Evolutionary conservation across 1,140 invertebrate species (phyloP), one percentile per base, ranked within the genome.

Genomic region (Lerema accius): DNA sequence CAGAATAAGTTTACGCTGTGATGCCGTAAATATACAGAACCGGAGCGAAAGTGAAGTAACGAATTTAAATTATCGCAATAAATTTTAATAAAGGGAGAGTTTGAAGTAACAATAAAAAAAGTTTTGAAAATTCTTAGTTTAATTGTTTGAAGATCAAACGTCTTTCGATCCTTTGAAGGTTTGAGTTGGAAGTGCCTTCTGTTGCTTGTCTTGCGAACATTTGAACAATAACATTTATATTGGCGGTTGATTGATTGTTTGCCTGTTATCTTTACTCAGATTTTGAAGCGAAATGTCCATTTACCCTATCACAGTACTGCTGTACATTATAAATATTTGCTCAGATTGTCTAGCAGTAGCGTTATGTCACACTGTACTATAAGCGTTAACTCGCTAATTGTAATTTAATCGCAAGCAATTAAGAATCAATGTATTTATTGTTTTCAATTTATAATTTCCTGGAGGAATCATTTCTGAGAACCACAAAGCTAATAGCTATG

Each of bases 341-440:
- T n/a, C n/a, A n/a, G n/a, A n/a, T n/a, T n/a, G n/a, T n/a, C n/a
- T n/a, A n/a, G n/a, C n/a, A n/a, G 19, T 23, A 48, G 45, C 23
- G n/a, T 49, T 14, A 32, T 49, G 14, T 28, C 5, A 23, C 5
- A 5, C 5, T 5, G 19, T 11, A 15, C 1, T 5, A 28, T 23
- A n/a, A 16, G 26, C 28, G 26, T 13, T 26, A 49, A 14, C 3
- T 26, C 46, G 26, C 46, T 49, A 49, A 49, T 49, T 49, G 28
- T 26, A 49, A 10, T 49, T 49, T 49, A 32, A 49, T 49, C 26
- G 46, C 26, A 6, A 16, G 13, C 26, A 35, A 49, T 49, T 49
- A 49, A 32, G 5, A 15, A 42, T 10, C 16, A 9, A 43, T 43
- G 40, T 43, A 14, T 43, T 43, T 15, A 17, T 43, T 43, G 40